A percentile compares a stretch with the other conserved stretches of the same genome.
phyloP scores from a whole-genome alignment of 2,888 invertebrate species.

The Lasius fuliginosus region DNA sequence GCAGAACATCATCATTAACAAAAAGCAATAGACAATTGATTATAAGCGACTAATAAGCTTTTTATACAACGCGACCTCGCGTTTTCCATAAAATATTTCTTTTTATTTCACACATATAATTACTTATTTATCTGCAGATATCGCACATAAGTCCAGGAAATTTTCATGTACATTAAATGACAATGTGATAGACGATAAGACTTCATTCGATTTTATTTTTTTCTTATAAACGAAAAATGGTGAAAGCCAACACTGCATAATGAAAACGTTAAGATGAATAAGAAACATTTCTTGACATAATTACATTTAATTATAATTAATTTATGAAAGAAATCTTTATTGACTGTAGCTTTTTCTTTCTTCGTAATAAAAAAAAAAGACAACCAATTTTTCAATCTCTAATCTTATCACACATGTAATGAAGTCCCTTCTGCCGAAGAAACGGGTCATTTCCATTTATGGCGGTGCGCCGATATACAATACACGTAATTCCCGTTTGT shows the following conservation, averaged over 20 bases:
- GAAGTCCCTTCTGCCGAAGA: background rate
- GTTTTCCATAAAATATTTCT: background rate
- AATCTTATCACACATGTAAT: background rate
- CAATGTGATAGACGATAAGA: background rate
- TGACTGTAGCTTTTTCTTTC: background rate
- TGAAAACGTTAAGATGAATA: background rate
- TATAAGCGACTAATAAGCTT: background rate
- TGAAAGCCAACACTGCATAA: background rate
- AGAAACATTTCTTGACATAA: background rate
- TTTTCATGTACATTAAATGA: background rate
- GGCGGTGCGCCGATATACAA: background rate
- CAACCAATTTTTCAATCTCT: background rate
- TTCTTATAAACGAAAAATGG: background rate
- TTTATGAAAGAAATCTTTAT: background rate
- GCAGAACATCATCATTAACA: constrained; percentile 17
- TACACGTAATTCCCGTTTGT: constrained; percentile 20
- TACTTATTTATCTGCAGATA: background rate
- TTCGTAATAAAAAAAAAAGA: background rate
- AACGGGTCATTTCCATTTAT: background rate
- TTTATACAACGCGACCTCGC: background rate
- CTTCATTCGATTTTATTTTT: background rate
- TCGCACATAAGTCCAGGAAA: background rate
- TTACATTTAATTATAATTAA: background rate
- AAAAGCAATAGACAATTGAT: constrained; percentile 20
- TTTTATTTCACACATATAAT: background rate